Evolutionary conservation across 2,113 vertebrate genomes (phyloP).

Genomic region (Anser brachyrhynchus): DNA sequence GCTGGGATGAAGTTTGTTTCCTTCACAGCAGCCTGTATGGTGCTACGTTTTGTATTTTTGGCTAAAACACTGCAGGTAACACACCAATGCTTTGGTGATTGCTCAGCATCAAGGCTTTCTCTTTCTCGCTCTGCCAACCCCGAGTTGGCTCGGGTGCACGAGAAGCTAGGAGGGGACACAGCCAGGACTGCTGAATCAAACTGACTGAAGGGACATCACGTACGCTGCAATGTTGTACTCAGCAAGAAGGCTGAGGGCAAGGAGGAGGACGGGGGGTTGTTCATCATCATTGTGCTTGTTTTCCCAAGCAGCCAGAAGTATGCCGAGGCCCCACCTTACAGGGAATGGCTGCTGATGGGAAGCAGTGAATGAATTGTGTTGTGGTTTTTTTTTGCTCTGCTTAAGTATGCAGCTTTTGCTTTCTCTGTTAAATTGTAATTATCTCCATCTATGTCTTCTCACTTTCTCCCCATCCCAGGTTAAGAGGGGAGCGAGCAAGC

Average conservation of each 20-base stretch:
- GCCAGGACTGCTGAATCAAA: background rate
- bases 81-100: background rate
- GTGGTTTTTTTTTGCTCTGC: background rate
- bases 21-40: background rate
- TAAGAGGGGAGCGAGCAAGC: background rate
- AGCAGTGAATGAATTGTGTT: background rate
- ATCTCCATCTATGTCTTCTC: background rate
- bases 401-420: background rate
- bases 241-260: background rate
- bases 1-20: background rate
- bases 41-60: background rate
- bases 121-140: background rate
- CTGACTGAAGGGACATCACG: rapidly evolving
- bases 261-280: background rate
- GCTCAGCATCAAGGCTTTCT: background rate
- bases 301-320: background rate
- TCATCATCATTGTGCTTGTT: background rate
- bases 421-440: background rate
- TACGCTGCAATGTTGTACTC: rapidly evolving
- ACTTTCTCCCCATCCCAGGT: background rate
- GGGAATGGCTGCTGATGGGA: background rate
- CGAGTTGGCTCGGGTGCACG: background rate
- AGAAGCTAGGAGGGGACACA: background rate
- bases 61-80: background rate
- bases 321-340: background rate